Base-by-base conservation (phyloP, 2,797 vertebrate genomes). In the Propithecus deckenii region DNA sequence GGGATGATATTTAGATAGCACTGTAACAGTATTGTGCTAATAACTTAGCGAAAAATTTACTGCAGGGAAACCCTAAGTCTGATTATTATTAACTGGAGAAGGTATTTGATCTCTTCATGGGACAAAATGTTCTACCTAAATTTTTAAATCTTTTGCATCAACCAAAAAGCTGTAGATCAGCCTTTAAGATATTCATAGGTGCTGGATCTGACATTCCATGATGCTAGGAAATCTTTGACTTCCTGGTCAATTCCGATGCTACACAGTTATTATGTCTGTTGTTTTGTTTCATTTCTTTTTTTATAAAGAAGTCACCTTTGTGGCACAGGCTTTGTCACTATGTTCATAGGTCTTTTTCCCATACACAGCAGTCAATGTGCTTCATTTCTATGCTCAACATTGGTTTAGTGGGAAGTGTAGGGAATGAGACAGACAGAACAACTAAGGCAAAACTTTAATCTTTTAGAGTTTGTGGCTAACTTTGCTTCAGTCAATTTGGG, bases 61-160 rank as follows among this genome's bases (percentile, higher is more conserved):
- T 72, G 41, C 41, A 88, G 67, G 84, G 61, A 97, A 96, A 97
- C 89, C 38, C 7, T 35, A 61, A 69, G 9, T 32, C 43, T 30
- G 30, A 48, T 28, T 59, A 12, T 48, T 63, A 23, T n/a, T 38
- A 48, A 57, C 32, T 4, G 9, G 30, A 80, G 22, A 59, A 57
- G 28, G 7, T 23, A 35, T 10, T 55, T 61, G 13, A 55, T 20
- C n/a, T 76, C 38, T 86, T 43, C 17, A 35, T 5, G 13, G 59
- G 43, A 63, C 7, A 50, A 80, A 50, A 23, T 6, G 7, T 32
- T 84, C 30, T 52, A 18, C 28, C 18, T 65, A n/a, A 22, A 55
- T 32, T 61, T 72, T 61, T 43, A 30, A 65, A 65, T 50, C 13
- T 81, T 3, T 20, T 63, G 0, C 25, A 35, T n/a, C 25, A 83